Evolutionary conservation across 2,797 vertebrate species (phyloP).

Genomic region (Hippopotamyrus pictus): DNA sequence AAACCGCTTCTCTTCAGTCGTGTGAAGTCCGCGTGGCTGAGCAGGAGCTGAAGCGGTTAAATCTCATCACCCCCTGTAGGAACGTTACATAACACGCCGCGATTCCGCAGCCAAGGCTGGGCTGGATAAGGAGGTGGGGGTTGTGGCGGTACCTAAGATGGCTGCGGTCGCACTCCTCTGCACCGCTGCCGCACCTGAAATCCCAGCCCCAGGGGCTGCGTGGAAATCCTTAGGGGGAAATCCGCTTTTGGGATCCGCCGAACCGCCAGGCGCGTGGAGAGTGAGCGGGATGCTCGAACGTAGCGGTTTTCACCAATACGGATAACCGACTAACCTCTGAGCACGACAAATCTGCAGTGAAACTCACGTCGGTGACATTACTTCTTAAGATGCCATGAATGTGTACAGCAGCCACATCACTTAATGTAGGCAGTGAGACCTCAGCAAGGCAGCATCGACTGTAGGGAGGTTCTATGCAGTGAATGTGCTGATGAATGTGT

Average conservation of each 20-base stretch:
- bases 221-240: background rate
- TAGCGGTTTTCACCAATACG: background rate
- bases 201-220: background rate
- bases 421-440: too few species aligned
- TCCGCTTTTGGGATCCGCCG: background rate
- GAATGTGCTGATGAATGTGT: too few species aligned
- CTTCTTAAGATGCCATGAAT: background rate
- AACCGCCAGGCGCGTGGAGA: background rate
- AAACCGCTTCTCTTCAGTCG: background rate
- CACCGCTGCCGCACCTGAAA: background rate
- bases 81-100: background rate
- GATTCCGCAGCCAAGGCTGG: background rate
- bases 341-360: background rate
- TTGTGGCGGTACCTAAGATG: background rate
- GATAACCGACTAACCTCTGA: background rate
- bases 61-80: background rate
- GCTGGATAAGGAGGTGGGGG: background rate
- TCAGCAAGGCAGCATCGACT: too few species aligned
- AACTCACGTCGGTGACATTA: background rate
- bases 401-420: background rate
- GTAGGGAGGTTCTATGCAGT: too few species aligned
- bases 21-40: background rate
- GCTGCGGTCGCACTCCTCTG: background rate
- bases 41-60: background rate
- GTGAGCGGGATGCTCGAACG: background rate